Evolutionary conservation across 1,140 invertebrate genomes (phyloP).

Genomic region (Nautilus pompilius): DNA sequence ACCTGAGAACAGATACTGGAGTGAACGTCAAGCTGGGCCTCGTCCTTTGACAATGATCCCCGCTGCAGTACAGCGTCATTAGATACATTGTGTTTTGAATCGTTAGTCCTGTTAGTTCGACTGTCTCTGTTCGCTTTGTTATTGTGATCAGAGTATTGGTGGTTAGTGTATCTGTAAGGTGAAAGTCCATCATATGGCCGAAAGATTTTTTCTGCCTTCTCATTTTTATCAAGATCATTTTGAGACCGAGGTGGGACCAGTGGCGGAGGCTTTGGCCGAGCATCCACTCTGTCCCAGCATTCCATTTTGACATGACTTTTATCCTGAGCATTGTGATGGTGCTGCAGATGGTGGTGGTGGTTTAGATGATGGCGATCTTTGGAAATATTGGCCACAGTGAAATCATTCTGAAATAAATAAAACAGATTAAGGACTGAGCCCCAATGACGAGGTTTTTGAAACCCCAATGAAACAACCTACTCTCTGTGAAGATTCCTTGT

Average conservation of each 20-base stretch:
- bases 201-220: not conserved
- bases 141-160: not conserved
- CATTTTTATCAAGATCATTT: not conserved
- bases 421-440: too few relatives aligned
- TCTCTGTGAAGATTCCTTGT: too few relatives aligned
- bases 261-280: too few relatives aligned
- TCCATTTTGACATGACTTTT: not conserved
- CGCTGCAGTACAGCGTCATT: not conserved
- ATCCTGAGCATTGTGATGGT: not conserved
- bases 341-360: not conserved
- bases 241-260: not conserved
- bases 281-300: not conserved
- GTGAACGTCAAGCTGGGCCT: conserved; percentile 7
- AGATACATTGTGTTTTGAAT: not conserved
- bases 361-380: not conserved
- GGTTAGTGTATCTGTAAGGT: not conserved
- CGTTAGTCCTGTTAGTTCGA: not conserved
- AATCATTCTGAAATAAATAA: not conserved
- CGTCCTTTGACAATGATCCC: not conserved
- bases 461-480: too few relatives aligned
- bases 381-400: not conserved
- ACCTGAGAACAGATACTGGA: conserved; percentile 2
- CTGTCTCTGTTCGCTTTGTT: not conserved
- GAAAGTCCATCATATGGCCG: not conserved
- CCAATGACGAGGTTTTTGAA: too few relatives aligned